These are phyloP conservation scores for Hydroisotoma schaefferi DNA, from an alignment of 2,888 invertebrate species.

Conservation along the genomic window DNA sequence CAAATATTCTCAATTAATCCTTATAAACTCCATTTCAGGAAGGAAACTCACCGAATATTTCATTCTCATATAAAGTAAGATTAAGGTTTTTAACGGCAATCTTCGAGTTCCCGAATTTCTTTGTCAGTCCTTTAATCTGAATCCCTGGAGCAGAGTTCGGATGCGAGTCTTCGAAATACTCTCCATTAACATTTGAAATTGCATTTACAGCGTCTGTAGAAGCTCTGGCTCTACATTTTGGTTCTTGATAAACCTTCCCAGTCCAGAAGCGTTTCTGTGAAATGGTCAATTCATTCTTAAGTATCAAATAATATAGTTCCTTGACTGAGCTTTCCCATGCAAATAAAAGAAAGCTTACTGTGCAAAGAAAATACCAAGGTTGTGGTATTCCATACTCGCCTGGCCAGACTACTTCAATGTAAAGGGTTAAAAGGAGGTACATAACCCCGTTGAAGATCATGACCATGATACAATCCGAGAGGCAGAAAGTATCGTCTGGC, in stretches of 20 bases:
- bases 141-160: conserved; percentile 55
- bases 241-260: conserved; percentile 8
- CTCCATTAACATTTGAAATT: neutral
- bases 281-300: neutral
- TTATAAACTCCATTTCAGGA: too few relatives aligned
- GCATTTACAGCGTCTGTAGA: too few relatives aligned
- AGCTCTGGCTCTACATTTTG: too few relatives aligned
- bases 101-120: conserved; percentile 55
- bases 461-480: conserved; percentile 29
- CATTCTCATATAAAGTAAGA: conserved; percentile 72
- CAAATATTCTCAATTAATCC: too few relatives aligned
- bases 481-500: conserved; percentile 39
- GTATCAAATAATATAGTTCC: too few relatives aligned
- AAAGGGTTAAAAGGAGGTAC: conserved; percentile 59
- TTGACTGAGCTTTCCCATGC: too few relatives aligned
- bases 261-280: conserved; percentile 33
- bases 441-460: conserved; percentile 51
- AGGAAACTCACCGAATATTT: conserved; percentile 57
- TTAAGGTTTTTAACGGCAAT: conserved; percentile 67
- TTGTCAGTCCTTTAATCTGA: conserved; percentile 60
- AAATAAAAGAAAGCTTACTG: too few relatives aligned
- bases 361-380: conserved; percentile 62
- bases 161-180: conserved; percentile 52
- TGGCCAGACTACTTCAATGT: conserved; percentile 62
- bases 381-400: conserved; percentile 66